Base-by-base conservation (phyloP, 2,888 invertebrate species). In the Trilocha varians region DNA sequence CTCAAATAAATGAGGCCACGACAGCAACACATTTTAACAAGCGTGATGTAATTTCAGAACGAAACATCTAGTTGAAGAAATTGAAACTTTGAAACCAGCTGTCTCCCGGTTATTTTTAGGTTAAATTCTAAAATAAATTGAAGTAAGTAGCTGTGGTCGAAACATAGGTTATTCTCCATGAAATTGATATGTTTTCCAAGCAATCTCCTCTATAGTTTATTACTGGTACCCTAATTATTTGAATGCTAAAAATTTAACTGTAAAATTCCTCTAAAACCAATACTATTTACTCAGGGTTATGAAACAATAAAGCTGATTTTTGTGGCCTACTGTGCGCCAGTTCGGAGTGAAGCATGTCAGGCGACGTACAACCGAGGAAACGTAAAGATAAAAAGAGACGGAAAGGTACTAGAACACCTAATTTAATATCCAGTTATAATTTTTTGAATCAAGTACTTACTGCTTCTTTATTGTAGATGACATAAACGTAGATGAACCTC, bases 331-430 rank as follows among this genome's bases (percentile, higher is more conserved):
- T 57, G 67, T 73, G 79, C 75, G 78, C 71, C 77, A 78, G 74
- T 65, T 64, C 52, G 57, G 61, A 70, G 57, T 66, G 60, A 77
- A 88, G 76, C 78, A 94, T 95, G 95, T 94, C 94, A 73, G 93
- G 93, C 61, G 94, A 95, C 85, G 92, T 93, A 61, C 94, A 94
- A 78, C 93, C 93, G 68, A 91, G 93, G 67, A 94, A 93, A 82
- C 91, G 94, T 60, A 94, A 93, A 83, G 94, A 94, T 73, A 95
- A 93, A 78, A 89, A 89, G 74, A 90, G 89, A 71, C 93, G 91
- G 82, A 94, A 92, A 90, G 93, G 94, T 94, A 88, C 54, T 47
- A 35, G 34, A 41, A 11, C 16, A 41, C 13, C 35, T 6, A 25
- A 25, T 4, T 9, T 25, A 9, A 25, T 43, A 11, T 38, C 39